Evolutionary conservation across 2,888 invertebrate species (phyloP), one percentile per base, ranked within the genome.

Genomic region (Tipula confusa): DNA sequence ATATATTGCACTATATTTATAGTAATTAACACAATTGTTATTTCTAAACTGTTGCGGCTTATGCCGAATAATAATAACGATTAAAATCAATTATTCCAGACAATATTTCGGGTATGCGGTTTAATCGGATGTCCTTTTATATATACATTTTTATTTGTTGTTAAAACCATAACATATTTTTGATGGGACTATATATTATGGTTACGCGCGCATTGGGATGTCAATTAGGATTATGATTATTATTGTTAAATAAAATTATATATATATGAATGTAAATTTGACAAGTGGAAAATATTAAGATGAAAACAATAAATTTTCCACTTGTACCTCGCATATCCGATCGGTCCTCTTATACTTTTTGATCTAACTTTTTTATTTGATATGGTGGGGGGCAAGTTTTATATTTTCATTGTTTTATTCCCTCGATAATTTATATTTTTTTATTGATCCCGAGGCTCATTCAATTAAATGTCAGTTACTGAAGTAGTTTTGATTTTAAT

Each of bases 221-320:
- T 64, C 64, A 64, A 64, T 64, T 64, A 64, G 64, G 64, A 64
- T 64, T 64, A 64, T 24, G 1, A 24, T 7, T 64, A 64, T 64
- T 24, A 9, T 64, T 64, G 64, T 64, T 24, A 15, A 38, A 24
- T 64, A 24, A 64, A 64, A 64, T 9, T 38, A 64, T 24, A 64
- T 64, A 13, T 13, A 38, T 24, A 64, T n/a, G n/a, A n/a, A 9
- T 9, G 33, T 9, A 33, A 33, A 33, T 24, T 64, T 64, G 64
- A 64, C 64, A 64, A 64, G 64, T 64, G 64, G 64, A 64, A 64
- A 64, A 64, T 64, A 64, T 64, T 64, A 64, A 64, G 64, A 64
- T 64, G 64, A 64, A 64, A 64, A 64, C 24, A 64, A 64, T 64
- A 18, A 64, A 64, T 64, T 64, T 64, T 24, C n/a, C 64, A 64